Conservation (phyloP, 2,888 invertebrate species). For the Andrena fulva region DNA sequence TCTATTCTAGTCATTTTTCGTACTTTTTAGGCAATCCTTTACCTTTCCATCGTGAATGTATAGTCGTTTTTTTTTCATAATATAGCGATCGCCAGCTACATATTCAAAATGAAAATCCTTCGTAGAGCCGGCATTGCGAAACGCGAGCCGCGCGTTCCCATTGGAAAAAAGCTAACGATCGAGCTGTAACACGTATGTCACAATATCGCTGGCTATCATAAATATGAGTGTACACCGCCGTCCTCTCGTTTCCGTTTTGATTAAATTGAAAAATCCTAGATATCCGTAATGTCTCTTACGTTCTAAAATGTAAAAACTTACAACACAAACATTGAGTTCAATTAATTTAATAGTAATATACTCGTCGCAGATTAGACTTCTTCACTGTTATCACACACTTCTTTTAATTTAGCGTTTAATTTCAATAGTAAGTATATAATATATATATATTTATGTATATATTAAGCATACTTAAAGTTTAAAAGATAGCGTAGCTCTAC, state of each 20-base stretch:
- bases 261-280: constrained; percentile 80
- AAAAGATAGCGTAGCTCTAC: constrained; percentile 44
- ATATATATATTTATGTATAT: constrained; percentile 35
- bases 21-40: constrained; percentile 75
- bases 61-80: constrained; percentile 71
- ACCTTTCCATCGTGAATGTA: constrained; percentile 69
- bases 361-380: constrained; percentile 54
- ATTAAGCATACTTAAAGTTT: constrained; percentile 66
- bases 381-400: constrained; percentile 67
- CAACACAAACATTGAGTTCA: constrained; percentile 68
- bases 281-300: constrained; percentile 71
- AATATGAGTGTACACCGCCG: constrained; percentile 52
- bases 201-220: constrained; percentile 54
- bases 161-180: constrained; percentile 58
- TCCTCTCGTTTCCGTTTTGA: constrained; percentile 65
- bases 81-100: constrained; percentile 75
- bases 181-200: constrained; percentile 74
- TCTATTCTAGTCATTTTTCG: constrained; percentile 79
- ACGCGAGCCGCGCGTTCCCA: constrained; percentile 50
- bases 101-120: constrained; percentile 67
- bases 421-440: constrained; percentile 59
- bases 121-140: constrained; percentile 67
- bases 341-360: constrained; percentile 64
- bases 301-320: constrained; percentile 72
- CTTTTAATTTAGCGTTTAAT: constrained; percentile 59